Evolutionary conservation across 2,797 vertebrate genomes (phyloP).

Genomic region (Leptoclinus maculatus): DNA sequence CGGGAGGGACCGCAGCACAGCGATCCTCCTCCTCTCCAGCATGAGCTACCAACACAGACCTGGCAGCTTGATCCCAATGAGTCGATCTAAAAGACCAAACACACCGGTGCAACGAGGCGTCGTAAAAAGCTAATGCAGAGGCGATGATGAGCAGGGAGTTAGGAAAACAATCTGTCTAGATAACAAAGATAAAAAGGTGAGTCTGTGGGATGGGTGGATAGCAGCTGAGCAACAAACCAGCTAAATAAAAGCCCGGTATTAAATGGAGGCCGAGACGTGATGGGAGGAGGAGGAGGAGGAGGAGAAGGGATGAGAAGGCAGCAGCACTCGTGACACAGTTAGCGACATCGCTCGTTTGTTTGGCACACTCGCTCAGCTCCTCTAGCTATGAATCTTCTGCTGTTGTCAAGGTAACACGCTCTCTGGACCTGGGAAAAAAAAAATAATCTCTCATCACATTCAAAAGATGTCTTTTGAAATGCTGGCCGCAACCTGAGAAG

Average conservation of each 20-base stretch:
- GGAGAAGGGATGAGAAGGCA: slow-evolving; percentile 58
- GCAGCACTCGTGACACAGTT: slow-evolving; percentile 81
- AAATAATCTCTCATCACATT: slow-evolving; percentile 65
- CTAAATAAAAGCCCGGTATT: slow-evolving; percentile 63
- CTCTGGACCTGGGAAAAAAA: slow-evolving; percentile 63
- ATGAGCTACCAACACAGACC: slow-evolving; percentile 26
- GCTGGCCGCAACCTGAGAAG: slow-evolving; percentile 65
- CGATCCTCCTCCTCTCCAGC: slow-evolving; percentile 47
- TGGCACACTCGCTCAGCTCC: slow-evolving; percentile 66
- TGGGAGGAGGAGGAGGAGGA: slow-evolving; percentile 22
- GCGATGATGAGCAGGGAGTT: slow-evolving; percentile 18
- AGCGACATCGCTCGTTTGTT: slow-evolving; percentile 79
- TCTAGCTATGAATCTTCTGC: slow-evolving; percentile 75
- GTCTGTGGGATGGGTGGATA: slow-evolving; percentile 37
- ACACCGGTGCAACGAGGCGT: slow-evolving; percentile 6
- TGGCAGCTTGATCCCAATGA: slow-evolving; percentile 13
- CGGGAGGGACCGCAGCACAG: slow-evolving; percentile 60
- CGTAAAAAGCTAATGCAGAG: slow-evolving; percentile 23
- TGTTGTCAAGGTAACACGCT: slow-evolving; percentile 88
- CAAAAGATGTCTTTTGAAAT: slow-evolving; percentile 76
- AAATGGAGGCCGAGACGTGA: slow-evolving; percentile 56
- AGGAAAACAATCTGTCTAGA: slow-evolving; percentile 5
- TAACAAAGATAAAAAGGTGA: slow-evolving; percentile 37
- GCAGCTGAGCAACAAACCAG: slow-evolving; percentile 41
- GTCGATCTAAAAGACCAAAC: slow-evolving; percentile 25